phyloP scores from a whole-genome alignment of 2,888 invertebrate genomes.

The Margaritifera margaritifera region DNA sequence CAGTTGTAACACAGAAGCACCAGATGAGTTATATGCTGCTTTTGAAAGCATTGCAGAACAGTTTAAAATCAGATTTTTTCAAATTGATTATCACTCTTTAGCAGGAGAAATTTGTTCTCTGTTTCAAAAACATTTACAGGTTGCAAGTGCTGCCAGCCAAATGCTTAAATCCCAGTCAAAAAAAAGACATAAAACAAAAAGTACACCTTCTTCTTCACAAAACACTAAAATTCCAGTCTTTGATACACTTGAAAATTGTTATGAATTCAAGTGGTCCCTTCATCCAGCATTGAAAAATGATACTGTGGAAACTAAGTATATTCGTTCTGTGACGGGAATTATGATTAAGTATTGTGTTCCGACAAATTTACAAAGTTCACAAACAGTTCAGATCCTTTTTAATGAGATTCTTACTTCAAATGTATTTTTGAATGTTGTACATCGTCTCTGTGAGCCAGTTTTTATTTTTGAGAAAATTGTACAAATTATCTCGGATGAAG shows the following conservation, averaged over 20 bases:
- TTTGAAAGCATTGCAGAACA: too few species aligned
- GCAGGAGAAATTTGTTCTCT: too few species aligned
- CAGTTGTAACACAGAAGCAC: slow-evolving; percentile 40
- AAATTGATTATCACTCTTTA: too few species aligned
- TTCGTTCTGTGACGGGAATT: too few species aligned
- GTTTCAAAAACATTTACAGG: too few species aligned
- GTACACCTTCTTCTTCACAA: not conserved
- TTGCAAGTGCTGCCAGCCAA: too few species aligned
- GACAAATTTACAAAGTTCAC: slow-evolving; percentile 6
- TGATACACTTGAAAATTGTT: slow-evolving; percentile 40
- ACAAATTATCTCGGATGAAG: slow-evolving; percentile 50
- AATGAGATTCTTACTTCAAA: slow-evolving; percentile 53
- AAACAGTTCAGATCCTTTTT: slow-evolving; percentile 17
- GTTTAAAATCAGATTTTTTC: too few species aligned
- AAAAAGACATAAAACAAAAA: too few species aligned
- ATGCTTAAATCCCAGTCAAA: too few species aligned
- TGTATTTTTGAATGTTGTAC: slow-evolving; percentile 47
- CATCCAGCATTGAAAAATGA: slow-evolving; percentile 38
- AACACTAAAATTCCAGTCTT: slow-evolving; percentile 7
- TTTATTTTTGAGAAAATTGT: slow-evolving; percentile 58
- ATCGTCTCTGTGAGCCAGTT: slow-evolving; percentile 48
- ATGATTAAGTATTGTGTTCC: too few species aligned
- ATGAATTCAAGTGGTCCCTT: slow-evolving; percentile 32
- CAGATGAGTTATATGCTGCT: slow-evolving; percentile 29
- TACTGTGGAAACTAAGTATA: too few species aligned